These are phyloP conservation scores for Momotus momota DNA, from an alignment of 2,797 vertebrate genomes.

Conservation along the genomic window DNA sequence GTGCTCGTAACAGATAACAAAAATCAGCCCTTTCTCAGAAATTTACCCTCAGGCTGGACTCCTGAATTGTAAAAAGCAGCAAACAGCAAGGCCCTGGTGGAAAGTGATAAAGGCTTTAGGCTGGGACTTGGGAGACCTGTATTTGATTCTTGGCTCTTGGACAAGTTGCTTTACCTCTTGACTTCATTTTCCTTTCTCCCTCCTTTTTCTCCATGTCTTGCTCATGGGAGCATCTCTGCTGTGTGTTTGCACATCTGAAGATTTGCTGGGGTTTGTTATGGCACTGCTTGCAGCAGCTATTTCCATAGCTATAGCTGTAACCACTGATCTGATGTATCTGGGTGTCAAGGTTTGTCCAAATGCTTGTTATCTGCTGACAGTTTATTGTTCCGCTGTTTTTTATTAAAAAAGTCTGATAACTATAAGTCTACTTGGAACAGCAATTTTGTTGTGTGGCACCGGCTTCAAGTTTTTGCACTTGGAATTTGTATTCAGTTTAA, in stretches of 20 bases:
- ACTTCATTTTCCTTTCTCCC: background rate
- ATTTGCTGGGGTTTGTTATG: background rate
- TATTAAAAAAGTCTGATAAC: background rate
- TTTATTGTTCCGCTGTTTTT: background rate
- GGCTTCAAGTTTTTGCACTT: background rate
- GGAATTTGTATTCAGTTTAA: background rate
- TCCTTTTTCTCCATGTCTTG: background rate
- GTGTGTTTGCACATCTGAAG: background rate
- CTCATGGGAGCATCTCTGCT: background rate
- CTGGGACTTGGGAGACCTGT: background rate
- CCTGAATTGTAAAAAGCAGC: background rate
- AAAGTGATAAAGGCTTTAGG: background rate
- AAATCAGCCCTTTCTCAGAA: background rate
- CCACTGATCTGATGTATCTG: rapidly evolving
- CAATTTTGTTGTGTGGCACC: background rate
- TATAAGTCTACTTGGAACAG: background rate
- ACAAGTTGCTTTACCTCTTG: background rate
- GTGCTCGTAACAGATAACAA: background rate
- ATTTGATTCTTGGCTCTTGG: background rate
- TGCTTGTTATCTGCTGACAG: background rate
- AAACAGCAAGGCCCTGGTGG: background rate
- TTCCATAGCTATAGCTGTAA: background rate
- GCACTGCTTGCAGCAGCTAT: background rate
- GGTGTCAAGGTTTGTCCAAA: background rate
- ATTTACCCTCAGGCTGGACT: background rate